Percentiles rank a stretch among this genome's conserved stretches.
Evolutionary conservation across 1,140 invertebrate genomes (phyloP).

Genomic region (Heliconius congener): DNA sequence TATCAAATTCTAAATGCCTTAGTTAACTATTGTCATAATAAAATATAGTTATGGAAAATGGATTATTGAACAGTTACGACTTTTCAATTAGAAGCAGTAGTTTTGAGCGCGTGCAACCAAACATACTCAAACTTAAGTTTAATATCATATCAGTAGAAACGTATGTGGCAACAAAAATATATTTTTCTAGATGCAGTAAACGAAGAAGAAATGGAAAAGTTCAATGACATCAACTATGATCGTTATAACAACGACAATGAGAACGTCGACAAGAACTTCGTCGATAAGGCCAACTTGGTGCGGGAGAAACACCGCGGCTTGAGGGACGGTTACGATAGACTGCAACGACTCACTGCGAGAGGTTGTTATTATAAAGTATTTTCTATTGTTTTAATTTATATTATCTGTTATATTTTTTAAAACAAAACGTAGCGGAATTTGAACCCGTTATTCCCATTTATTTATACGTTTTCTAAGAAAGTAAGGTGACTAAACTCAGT

Average conservation of each 20-base stretch:
- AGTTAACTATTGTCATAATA: no score
- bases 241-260: slow-evolving; percentile 62
- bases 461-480: no score
- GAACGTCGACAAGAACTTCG: slow-evolving; percentile 79
- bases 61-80: no score
- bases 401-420: no score
- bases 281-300: slow-evolving; percentile 85
- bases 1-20: no score
- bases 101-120: background rate
- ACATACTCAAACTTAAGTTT: background rate
- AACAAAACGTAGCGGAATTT: no score
- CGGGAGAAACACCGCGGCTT: slow-evolving; percentile 90
- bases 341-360: slow-evolving; percentile 87
- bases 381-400: no score
- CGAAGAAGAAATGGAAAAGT: slow-evolving; percentile 84
- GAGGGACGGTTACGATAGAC: slow-evolving; percentile 89
- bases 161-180: no score
- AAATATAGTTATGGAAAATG: no score
- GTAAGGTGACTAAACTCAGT: no score
- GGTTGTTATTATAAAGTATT: slow-evolving; percentile 62
- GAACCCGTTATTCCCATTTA: no score
- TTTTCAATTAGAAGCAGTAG: no score
- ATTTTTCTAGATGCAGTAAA: slow-evolving; percentile 82
- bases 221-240: slow-evolving; percentile 81
- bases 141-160: background rate